A percentile compares a stretch with the other conserved stretches of the same genome.
phyloP scores from a whole-genome alignment of 2,113 vertebrate genomes.

The Rostratula benghalensis region DNA sequence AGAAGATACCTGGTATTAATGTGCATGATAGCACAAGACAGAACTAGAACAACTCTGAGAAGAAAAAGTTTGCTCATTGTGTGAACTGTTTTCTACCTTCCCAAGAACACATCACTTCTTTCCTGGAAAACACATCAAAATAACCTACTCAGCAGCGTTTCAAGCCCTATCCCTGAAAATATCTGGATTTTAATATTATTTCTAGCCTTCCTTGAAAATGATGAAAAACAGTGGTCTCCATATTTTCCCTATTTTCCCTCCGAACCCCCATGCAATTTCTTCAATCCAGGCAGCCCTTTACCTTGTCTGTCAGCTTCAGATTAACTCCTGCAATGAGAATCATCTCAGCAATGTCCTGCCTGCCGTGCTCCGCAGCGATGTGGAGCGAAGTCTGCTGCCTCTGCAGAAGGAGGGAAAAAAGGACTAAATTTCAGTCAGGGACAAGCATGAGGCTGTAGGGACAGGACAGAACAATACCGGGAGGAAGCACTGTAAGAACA shows the following conservation, averaged over 20 bases:
- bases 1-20: not conserved
- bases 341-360: slow-evolving; percentile 86
- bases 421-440: not conserved
- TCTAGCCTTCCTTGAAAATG: not conserved
- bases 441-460: not conserved
- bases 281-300: not conserved
- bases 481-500: not conserved
- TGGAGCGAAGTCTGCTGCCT: slow-evolving; percentile 87
- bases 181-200: not conserved
- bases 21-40: not conserved
- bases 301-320: slow-evolving; percentile 87
- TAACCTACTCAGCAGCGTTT: not conserved
- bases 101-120: not conserved
- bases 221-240: not conserved
- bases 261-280: accelerated
- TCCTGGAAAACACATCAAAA: not conserved
- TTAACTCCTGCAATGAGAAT: slow-evolving; percentile 85
- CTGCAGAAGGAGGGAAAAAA: slow-evolving; percentile 57
- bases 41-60: not conserved
- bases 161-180: not conserved
- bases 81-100: not conserved
- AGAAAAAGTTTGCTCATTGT: not conserved
- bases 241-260: not conserved
- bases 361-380: slow-evolving; percentile 81
- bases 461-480: not conserved